Evolutionary conservation across 2,113 vertebrate genomes (phyloP), one percentile per base, ranked within the genome.

Genomic region (Falco punctatus): DNA sequence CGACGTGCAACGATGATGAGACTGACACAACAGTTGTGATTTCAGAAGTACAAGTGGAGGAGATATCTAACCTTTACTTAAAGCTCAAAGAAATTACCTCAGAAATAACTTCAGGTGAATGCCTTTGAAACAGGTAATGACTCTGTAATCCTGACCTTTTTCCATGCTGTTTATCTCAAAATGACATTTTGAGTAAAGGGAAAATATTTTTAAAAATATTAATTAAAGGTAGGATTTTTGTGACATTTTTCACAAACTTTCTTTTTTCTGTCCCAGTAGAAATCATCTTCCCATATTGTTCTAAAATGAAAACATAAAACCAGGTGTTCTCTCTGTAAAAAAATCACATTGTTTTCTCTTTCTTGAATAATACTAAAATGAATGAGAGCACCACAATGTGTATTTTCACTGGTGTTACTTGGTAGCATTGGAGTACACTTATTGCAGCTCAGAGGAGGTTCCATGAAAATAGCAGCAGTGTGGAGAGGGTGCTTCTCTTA

Each of bases 1-100:
- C 4, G 3, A 17, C 32, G n/a, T 1, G 1, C 55, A 49, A 2
- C 1, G 1, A 9, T 16, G 84, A 21, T 46, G 58, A 22, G 33
- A 40, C 27, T 24, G 57, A 26, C 49, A 18, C 38, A 11, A 7
- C 55, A 30, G 7, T 5, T n/a, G 20, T 48, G 70, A 54, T 48
- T 55, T 59, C 0, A 2, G 57, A 65, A 58, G 38, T 35, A 33
- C n/a, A 42, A 24, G 48, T n/a, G 27, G 26, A 62, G 71, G 59
- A 48, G 42, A 32, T 23, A 28, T 6, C 30, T 35, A 15, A 58
- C 28, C 30, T 46, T 40, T n/a, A 28, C 44, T 38, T 88, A 64
- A 58, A 51, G 32, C 54, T 52, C 49, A 58, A 48, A 24, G 35
- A 62, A 65, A 15, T 70, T 59, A 33, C 17, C 75, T 64, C 6